Evolutionary conservation across 2,888 invertebrate species (phyloP), one percentile per base, ranked within the genome.

Genomic region (Rhingia campestris): DNA sequence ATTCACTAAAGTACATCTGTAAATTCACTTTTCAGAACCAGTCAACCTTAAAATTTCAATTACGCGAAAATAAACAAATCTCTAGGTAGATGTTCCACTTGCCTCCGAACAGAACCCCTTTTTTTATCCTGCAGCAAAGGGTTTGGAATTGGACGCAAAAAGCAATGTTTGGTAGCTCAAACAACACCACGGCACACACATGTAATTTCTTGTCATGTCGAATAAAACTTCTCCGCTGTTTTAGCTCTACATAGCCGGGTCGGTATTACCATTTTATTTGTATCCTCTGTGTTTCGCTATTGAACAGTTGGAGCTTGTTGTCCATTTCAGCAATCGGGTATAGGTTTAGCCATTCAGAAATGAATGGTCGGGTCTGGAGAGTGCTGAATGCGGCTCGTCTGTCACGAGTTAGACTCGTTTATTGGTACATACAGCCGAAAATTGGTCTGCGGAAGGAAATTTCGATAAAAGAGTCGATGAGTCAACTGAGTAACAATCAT

Each of bases 21-120:
- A 70, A 76, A 76, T 70, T 76, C 76, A 63, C 76, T 76, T 70
- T 81, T 53, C 64, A 64, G 39, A 70, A 35, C 41, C 81, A 76
- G 39, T 70, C 58, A 59, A 81, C 81, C 76, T 70, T 76, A 76
- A 81, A 81, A 81, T 81, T 81, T 81, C 81, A 81, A 81, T 81
- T 81, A 81, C 76, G 70, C 64, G 76, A 81, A 76, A 76, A 81
- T 76, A 81, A 81, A 81, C 76, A 81, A 81, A 76, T 66, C 81
- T 70, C 53, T 47, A 41, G 70, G 30, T 75, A 53, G 77, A 51
- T 59, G 66, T 64, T 53, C 39, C 59, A 33, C 47, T 59, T 51
- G 45, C 73, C 53, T 59, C 41, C 45, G 45, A 30, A 45, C 45
- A 56, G 67, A 30, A 59, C 45, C 37, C 12, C 7, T 37, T n/a